Conservation (phyloP, 2,113 vertebrate species). For the Pavo muticus region DNA sequence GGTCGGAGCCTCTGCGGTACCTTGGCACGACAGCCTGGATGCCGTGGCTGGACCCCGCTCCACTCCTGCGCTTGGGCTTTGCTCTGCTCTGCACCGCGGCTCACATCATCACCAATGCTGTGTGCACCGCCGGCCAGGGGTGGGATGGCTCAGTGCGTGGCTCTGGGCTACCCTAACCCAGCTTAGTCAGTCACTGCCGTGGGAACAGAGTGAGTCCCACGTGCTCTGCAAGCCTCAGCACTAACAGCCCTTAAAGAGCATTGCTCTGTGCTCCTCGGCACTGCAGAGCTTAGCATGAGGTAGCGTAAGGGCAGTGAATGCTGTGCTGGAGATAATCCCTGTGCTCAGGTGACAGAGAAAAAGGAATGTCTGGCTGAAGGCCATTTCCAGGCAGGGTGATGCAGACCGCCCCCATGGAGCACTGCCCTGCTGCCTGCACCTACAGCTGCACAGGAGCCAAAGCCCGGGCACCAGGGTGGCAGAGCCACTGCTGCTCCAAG, state of each 20-base stretch:
- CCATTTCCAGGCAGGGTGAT: accelerated
- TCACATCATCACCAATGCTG: background rate
- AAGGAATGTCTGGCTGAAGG: background rate
- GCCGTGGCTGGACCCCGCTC: background rate
- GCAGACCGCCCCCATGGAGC: background rate
- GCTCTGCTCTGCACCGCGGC: background rate
- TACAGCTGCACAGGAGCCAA: background rate
- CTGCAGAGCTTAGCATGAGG: background rate
- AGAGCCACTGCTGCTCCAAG: background rate
- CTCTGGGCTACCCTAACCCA: background rate
- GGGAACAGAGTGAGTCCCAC: background rate
- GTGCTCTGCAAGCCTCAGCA: background rate
- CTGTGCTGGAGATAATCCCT: background rate
- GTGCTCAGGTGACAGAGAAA: background rate
- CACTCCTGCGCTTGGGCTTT: background rate
- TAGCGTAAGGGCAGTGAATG: accelerated
- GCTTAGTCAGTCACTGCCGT: background rate
- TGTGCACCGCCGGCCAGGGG: background rate
- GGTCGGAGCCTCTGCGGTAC: background rate
- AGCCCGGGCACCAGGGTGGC: background rate
- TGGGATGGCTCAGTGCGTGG: background rate
- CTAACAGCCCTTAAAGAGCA: background rate
- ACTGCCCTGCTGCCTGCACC: background rate
- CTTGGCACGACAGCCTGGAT: slow-evolving; percentile 13
- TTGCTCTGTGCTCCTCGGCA: background rate